Evolutionary conservation across 2,888 invertebrate species (phyloP).

Genomic region (Dasysyrphus tricinctus): DNA sequence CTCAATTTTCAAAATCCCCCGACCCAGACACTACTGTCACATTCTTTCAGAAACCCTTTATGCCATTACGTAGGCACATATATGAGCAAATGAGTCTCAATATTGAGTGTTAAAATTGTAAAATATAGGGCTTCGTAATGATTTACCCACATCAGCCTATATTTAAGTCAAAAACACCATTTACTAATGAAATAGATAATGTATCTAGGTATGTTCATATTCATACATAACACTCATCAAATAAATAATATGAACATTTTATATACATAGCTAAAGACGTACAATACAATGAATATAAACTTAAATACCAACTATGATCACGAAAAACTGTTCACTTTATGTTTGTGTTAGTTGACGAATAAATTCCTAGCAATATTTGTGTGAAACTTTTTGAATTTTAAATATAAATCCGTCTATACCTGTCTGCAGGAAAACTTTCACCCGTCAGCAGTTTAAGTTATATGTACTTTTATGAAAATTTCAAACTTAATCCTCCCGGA

Average conservation of each 20-base stretch:
- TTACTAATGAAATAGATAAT: too few relatives aligned
- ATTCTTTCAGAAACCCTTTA: too few relatives aligned
- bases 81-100: too few relatives aligned
- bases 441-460: slow-evolving; percentile 41
- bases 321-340: neutral
- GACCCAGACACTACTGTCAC: too few relatives aligned
- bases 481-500: slow-evolving; percentile 23
- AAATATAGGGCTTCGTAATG: too few relatives aligned
- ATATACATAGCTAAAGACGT: neutral
- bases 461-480: slow-evolving; percentile 17
- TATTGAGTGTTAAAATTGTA: too few relatives aligned
- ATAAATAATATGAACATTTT: neutral
- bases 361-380: slow-evolving; percentile 1
- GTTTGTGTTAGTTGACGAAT: slow-evolving; percentile 7
- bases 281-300: neutral
- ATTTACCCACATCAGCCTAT: too few relatives aligned
- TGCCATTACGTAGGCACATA: too few relatives aligned
- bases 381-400: slow-evolving; percentile 6
- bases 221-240: neutral
- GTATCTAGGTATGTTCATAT: too few relatives aligned
- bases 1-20: too few relatives aligned
- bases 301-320: neutral
- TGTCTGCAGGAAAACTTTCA: slow-evolving; percentile 48
- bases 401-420: slow-evolving; percentile 24
- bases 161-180: too few relatives aligned